These are phyloP conservation scores for Acromyrmex heyeri DNA, from an alignment of 1,140 invertebrate species.

Conservation along the genomic window DNA sequence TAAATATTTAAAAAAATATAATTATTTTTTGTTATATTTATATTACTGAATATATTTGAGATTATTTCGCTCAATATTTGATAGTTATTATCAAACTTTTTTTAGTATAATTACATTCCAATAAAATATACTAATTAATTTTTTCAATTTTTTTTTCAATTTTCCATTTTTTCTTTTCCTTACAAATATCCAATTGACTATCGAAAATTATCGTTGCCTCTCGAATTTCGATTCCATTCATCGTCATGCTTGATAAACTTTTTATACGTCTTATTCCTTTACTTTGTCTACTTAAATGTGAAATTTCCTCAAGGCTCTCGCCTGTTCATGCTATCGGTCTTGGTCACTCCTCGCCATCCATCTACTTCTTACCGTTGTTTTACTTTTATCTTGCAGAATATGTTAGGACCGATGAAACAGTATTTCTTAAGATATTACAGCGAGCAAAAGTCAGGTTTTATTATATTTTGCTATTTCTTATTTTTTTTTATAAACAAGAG, in stretches of 20 bases:
- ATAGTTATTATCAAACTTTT: too few relatives aligned
- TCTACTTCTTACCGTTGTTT: constrained; percentile 54
- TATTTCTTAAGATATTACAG: background rate
- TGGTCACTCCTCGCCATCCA: constrained; percentile 52
- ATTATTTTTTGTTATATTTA: too few relatives aligned
- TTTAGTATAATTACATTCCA: background rate
- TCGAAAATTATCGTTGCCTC: constrained; percentile 20
- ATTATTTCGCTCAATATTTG: too few relatives aligned
- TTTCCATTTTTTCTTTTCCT: background rate
- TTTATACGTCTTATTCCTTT: constrained; percentile 47
- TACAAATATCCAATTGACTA: background rate
- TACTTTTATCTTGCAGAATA: constrained; percentile 36
- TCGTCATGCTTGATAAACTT: constrained; percentile 41
- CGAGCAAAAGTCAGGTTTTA: constrained; percentile 36
- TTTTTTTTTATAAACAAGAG: background rate
- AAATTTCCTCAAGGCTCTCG: constrained; percentile 54
- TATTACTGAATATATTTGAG: too few relatives aligned
- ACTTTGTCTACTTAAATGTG: constrained; percentile 41
- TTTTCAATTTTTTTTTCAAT: background rate
- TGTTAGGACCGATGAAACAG: constrained; percentile 32
- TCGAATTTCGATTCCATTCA: constrained; percentile 38
- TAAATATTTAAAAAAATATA: too few relatives aligned
- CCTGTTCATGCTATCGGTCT: constrained; percentile 52
- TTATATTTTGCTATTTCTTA: constrained; percentile 5
- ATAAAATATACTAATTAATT: background rate